Evolutionary conservation across 2,888 invertebrate genomes (phyloP).

Genomic region (Mayetiola destructor): DNA sequence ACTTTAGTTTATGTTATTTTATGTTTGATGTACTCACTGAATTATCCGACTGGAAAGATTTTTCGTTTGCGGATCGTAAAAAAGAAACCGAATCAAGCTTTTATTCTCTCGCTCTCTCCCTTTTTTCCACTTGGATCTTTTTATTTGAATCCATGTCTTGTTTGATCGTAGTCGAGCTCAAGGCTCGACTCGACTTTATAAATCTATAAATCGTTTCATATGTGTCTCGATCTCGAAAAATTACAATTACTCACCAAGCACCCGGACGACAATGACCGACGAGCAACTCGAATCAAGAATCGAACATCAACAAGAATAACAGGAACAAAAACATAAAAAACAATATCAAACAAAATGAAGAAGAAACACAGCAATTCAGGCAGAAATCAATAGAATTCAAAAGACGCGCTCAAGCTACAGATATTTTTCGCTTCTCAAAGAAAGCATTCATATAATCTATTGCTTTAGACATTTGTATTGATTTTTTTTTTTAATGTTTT

Average conservation of each 20-base stretch:
- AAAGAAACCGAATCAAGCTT: background rate
- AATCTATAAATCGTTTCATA: background rate
- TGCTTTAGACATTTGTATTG: background rate
- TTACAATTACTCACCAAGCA: slow-evolving; percentile 7
- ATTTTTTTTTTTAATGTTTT: slow-evolving; percentile 1
- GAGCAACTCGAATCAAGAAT: no score
- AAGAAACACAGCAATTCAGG: slow-evolving; percentile 1
- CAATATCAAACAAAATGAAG: no score
- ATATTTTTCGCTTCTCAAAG: slow-evolving; percentile 8
- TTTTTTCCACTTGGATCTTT: background rate
- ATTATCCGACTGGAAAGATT: no score
- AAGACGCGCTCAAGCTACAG: slow-evolving; percentile 8
- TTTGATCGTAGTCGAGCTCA: background rate
- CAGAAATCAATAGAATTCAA: slow-evolving; percentile 12
- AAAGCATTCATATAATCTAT: background rate
- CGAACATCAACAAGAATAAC: no score
- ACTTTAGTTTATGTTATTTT: no score
- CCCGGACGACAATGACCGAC: background rate
- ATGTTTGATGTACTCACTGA: no score
- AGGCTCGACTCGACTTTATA: no score
- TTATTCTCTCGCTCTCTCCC: background rate
- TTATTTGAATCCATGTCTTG: background rate
- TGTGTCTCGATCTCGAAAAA: background rate
- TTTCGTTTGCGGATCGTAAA: no score
- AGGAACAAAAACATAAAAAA: no score